phyloP scores from a whole-genome alignment of 2,888 invertebrate species.

The Dione juno region DNA sequence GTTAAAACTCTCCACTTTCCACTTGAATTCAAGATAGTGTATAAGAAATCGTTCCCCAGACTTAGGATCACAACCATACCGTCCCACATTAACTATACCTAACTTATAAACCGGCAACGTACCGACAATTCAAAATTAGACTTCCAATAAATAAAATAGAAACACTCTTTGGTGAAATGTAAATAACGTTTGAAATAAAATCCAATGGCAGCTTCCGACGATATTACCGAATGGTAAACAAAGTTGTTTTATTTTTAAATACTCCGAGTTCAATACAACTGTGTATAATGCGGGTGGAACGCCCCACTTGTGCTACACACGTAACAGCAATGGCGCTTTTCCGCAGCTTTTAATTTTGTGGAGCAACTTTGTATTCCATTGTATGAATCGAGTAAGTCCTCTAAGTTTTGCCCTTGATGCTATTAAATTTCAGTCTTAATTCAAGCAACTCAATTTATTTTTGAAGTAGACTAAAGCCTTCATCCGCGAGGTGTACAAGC shows the following conservation, averaged over 20 bases:
- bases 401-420: neutral
- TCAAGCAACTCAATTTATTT: too few relatives aligned
- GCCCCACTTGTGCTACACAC: slow-evolving; percentile 25
- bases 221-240: slow-evolving; percentile 28
- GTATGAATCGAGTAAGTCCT: neutral
- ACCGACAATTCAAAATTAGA: neutral
- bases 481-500: too few relatives aligned
- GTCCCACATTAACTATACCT: too few relatives aligned
- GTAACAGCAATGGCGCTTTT: neutral
- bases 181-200: slow-evolving; percentile 32
- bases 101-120: neutral
- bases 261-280: slow-evolving; percentile 29
- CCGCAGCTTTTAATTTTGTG: neutral
- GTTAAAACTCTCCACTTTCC: too few relatives aligned
- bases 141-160: neutral
- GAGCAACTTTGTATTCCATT: neutral
- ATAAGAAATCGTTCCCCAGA: too few relatives aligned
- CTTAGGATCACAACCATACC: too few relatives aligned
- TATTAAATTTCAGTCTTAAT: neutral
- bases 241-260: slow-evolving; percentile 32
- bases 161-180: neutral
- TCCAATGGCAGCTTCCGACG: slow-evolving; percentile 17
- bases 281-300: slow-evolving; percentile 31
- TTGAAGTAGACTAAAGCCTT: too few relatives aligned
- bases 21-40: too few relatives aligned